A percentile compares a stretch with the other conserved stretches of the same genome.
Conservation (phyloP, 2,797 vertebrate species). For the Calcarius lapponicus region DNA sequence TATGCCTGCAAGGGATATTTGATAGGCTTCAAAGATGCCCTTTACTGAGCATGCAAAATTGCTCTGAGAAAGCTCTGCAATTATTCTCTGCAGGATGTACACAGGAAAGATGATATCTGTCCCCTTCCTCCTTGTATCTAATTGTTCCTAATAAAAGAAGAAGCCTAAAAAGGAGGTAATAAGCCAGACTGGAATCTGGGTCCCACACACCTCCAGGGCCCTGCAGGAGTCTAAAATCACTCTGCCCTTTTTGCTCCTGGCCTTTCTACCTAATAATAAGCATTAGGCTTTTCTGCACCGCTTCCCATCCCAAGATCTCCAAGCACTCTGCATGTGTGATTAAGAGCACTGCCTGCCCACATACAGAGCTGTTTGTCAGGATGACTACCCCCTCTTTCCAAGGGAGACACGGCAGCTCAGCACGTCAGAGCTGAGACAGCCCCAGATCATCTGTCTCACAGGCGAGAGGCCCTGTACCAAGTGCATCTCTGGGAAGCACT, state of each 20-base stretch:
- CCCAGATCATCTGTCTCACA: background rate
- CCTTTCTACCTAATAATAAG: conserved; percentile 26
- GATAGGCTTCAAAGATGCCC: conserved; percentile 48
- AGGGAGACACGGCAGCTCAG: conserved; percentile 35
- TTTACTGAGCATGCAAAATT: conserved; percentile 41
- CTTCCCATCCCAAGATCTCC: background rate
- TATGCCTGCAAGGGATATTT: background rate
- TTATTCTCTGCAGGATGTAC: conserved; percentile 46
- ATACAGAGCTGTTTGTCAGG: conserved; percentile 46
- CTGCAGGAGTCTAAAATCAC: background rate
- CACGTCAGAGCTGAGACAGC: conserved; percentile 24
- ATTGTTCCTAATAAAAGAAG: conserved; percentile 36
- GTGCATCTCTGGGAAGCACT: background rate
- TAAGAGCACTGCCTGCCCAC: conserved; percentile 46
- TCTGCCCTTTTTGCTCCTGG: conserved; percentile 9
- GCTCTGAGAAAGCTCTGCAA: conserved; percentile 29
- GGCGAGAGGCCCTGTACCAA: background rate
- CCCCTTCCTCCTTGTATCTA: conserved; percentile 33
- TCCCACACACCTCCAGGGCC: background rate
- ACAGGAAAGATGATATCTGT: conserved; percentile 30
- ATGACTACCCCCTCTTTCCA: conserved; percentile 42
- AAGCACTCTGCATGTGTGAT: conserved; percentile 23
- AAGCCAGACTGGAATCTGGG: background rate
- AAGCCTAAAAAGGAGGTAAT: background rate
- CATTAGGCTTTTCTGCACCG: background rate